phyloP scores from a whole-genome alignment of 1,140 invertebrate genomes.

The Drosophila rufa region DNA sequence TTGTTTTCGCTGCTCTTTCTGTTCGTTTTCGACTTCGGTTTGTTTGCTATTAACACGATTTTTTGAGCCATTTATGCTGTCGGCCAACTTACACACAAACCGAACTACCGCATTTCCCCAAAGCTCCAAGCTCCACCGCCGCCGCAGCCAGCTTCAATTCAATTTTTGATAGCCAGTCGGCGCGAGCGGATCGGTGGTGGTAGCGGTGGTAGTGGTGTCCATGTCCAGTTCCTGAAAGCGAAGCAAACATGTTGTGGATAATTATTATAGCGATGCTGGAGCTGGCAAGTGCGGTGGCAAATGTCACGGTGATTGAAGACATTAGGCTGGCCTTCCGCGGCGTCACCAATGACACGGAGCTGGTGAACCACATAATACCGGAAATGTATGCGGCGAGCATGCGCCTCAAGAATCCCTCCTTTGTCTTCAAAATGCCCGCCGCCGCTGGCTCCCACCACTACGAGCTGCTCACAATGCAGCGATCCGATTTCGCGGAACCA shows the following conservation, averaged over 20 bases:
- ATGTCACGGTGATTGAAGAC: constrained; percentile 64
- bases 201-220: constrained; percentile 7
- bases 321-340: constrained; percentile 73
- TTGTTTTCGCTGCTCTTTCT: constrained; percentile 24
- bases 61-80: constrained; percentile 62
- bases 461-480: constrained; percentile 61
- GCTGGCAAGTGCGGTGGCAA: constrained; percentile 24
- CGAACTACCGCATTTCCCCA: constrained; percentile 70
- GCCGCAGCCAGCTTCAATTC: constrained; percentile 61
- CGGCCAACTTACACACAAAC: constrained; percentile 36
- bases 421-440: constrained; percentile 75
- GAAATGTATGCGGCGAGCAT: constrained; percentile 74
- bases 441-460: background rate
- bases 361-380: constrained; percentile 69
- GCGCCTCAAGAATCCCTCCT: constrained; percentile 61
- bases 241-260: constrained; percentile 38
- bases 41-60: constrained; percentile 74
- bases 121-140: constrained; percentile 6
- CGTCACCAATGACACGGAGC: constrained; percentile 70
- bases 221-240: constrained; percentile 39
- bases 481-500: constrained; percentile 71
- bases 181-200: constrained; percentile 48
- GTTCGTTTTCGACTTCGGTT: constrained; percentile 47
- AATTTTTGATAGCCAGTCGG: constrained; percentile 68
- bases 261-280: background rate